Conservation (phyloP, 2,797 vertebrate species). For the Naso thynnoides region DNA sequence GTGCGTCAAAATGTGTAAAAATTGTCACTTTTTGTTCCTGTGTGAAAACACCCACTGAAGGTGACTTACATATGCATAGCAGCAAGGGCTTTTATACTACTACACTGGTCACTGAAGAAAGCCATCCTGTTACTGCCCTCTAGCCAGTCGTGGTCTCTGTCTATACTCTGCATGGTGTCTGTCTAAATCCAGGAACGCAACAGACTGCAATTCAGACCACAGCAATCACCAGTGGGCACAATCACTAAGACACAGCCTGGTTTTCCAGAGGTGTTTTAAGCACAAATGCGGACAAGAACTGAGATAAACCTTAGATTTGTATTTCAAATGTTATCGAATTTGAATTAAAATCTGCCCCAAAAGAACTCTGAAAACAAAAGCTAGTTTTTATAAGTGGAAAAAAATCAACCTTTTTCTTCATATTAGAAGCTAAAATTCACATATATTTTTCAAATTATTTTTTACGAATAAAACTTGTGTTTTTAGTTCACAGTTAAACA, state of each 20-base stretch:
- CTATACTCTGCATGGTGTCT: constrained; percentile 69
- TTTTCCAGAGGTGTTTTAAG: constrained; percentile 60
- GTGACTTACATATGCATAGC: constrained; percentile 84
- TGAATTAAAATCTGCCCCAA: not conserved
- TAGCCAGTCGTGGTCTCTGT: constrained; percentile 75
- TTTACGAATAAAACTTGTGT: constrained; percentile 30
- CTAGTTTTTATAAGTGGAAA: too few species aligned
- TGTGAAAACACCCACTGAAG: constrained; percentile 62
- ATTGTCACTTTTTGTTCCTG: constrained; percentile 38
- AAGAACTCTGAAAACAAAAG: not conserved
- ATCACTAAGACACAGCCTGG: constrained; percentile 49
- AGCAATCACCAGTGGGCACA: constrained; percentile 55
- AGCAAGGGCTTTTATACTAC: constrained; percentile 85
- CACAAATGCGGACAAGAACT: constrained; percentile 38
- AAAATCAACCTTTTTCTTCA: not conserved
- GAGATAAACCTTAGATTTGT: not conserved
- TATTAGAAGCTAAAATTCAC: not conserved
- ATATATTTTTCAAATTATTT: not conserved
- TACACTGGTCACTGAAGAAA: constrained; percentile 80
- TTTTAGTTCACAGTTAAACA: constrained; percentile 33
- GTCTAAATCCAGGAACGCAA: constrained; percentile 62
- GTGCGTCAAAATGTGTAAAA: constrained; percentile 33
- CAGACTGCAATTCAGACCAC: constrained; percentile 64
- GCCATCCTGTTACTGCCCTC: constrained; percentile 83
- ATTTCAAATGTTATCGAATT: not conserved